Base-by-base conservation (phyloP, 2,888 invertebrate genomes). In the Xestia ashworthii region DNA sequence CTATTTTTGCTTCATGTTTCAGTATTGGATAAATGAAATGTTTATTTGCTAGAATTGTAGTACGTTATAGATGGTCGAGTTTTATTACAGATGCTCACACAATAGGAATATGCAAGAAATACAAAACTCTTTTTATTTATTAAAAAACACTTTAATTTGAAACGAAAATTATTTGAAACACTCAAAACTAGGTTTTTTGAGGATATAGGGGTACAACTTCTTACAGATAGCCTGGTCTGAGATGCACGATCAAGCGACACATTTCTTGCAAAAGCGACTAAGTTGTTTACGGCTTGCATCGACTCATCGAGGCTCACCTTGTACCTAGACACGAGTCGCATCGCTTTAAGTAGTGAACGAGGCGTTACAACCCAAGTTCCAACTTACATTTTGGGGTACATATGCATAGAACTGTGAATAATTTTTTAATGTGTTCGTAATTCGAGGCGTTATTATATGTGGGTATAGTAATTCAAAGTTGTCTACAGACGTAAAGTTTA, bases 371-470 rank as follows among this genome's bases (percentile, higher is more conserved):
- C 19, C 60, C 60, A 16, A 80, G 22, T 78, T 78, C 0, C 25
- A 48, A 60, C 22, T 74, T 48, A 12, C 1, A 44, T 48, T 38
- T 58, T 46, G 25, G 46, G 46, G 25, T 38, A 32, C 32, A 32
- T 32, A 53, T 50, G n/a, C 19, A 8, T 50, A 6, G 32, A 46
- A 38, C 19, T 53, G 19, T 44, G 58, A 73, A 14, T 41, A 19
- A 48, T 25, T 78, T 12, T 25, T 78, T 12, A 19, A 78, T 19
- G 48, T 46, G 69, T 19, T n/a, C 6, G 4, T 22, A 22, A 53
- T 66, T 32, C 1, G 19, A 58, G 38, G 25, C 32, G 32, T 32
- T 74, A 62, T 41, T 25, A 41, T 1, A n/a, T 12, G n/a, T 55
- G 19, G 32, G 32, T 48, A n/a, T n/a, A 38, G 58, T 32, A 22